These are phyloP conservation scores for Drosophila formosana DNA, from an alignment of 2,888 invertebrate genomes.

Conservation along the genomic window DNA sequence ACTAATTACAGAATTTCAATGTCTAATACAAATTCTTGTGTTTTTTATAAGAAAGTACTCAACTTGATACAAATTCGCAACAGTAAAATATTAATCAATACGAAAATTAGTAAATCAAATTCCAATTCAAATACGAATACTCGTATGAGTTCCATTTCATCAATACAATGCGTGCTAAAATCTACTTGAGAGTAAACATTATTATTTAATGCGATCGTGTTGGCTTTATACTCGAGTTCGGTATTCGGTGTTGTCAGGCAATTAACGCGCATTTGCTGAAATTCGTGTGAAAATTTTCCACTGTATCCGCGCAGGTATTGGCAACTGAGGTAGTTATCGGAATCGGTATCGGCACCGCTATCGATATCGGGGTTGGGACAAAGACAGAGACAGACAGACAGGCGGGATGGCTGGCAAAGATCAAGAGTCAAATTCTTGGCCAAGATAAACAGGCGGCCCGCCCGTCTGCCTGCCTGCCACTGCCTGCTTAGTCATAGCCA, in stretches of 20 bases:
- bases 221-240: constrained; percentile 52
- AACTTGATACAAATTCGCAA: not conserved
- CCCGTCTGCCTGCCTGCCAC: constrained; percentile 16
- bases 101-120: constrained; percentile 6
- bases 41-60: not conserved
- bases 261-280: constrained; percentile 72
- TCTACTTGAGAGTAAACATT: constrained; percentile 10
- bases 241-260: constrained; percentile 34
- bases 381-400: constrained; percentile 12
- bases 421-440: constrained; percentile 74
- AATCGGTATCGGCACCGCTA: constrained; percentile 24
- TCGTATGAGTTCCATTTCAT: not conserved
- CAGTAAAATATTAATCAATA: not conserved
- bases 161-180: constrained; percentile 12
- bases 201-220: constrained; percentile 32
- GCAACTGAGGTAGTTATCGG: constrained; percentile 13
- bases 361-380: constrained; percentile 2
- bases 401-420: constrained; percentile 45
- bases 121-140: not conserved
- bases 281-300: constrained; percentile 77
- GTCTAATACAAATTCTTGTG: not conserved
- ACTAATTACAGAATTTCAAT: not conserved
- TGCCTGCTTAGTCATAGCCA: constrained; percentile 54
- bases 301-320: constrained; percentile 16
- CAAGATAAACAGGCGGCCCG: constrained; percentile 62